Base-by-base conservation (phyloP, 2,797 vertebrate genomes). In the Spheniscus humboldti region DNA sequence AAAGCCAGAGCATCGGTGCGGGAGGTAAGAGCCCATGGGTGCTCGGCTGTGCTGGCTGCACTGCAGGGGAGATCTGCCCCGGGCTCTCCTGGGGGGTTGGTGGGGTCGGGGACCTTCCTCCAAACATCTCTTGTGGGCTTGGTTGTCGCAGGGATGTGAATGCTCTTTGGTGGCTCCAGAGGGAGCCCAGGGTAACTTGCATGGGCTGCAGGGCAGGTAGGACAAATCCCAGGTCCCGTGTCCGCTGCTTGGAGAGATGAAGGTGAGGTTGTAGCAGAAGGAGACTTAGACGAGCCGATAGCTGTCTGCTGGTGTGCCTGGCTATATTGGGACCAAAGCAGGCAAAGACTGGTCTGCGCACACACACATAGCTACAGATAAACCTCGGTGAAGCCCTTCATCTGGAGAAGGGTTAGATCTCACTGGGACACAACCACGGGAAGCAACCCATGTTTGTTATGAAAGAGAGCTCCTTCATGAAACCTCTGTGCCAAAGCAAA, bases 351-450 rank as follows among this genome's bases (percentile, higher is more conserved):
- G 43, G 35, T 25, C n/a, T 33, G n/a, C 37, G 39, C n/a, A 17
- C 8, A 10, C 20, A 14, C 20, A 9, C 15, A 1, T 1, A n/a
- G 39, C 9, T 13, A 7, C 14, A 28, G 28, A 6, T 7, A 48
- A 72, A 25, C 27, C 31, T 55, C 10, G 13, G 35, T 22, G 41
- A 23, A 83, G 10, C 5, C 7, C 25, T 77, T 84, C 8, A 10
- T 5, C 28, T 43, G 35, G 18, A 62, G 67, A 56, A 62, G 8
- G 60, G 11, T 62, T 52, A 53, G 37, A 41, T 53, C n/a, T 59
- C 41, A 7, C 27, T 8, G 31, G 33, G 20, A 55, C 20, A 25
- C 59, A 50, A 23, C 17, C 53, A 14, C 0, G 3, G 17, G 24
- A 56, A 30, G 33, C 27, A 55, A 23, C 27, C 27, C 3, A 1